Conservation (phyloP, 2,888 invertebrate genomes). For the Ethmia dodecea region DNA sequence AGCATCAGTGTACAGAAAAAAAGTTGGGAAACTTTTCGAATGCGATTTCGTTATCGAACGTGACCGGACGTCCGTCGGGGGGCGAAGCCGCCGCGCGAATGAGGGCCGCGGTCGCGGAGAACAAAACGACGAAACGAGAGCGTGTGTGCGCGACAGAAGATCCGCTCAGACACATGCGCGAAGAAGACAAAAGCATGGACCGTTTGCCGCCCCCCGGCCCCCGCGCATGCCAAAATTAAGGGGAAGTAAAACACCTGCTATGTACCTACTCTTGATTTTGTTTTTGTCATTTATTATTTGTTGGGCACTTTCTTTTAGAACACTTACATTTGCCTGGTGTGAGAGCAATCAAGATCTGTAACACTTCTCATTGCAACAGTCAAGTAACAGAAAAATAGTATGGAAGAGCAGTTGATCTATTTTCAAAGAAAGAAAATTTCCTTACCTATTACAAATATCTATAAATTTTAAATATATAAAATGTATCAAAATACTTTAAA, state of each 20-base stretch:
- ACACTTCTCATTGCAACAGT: not conserved
- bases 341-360: not conserved
- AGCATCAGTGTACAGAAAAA: slow-evolving; percentile 44
- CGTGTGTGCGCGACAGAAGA: slow-evolving; percentile 40
- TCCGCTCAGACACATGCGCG: slow-evolving; percentile 20
- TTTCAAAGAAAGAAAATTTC: too few relatives aligned
- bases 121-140: slow-evolving; percentile 52
- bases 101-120: slow-evolving; percentile 24
- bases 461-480: not conserved
- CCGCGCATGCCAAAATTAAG: slow-evolving; percentile 38
- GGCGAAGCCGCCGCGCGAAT: slow-evolving; percentile 59
- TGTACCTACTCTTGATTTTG: slow-evolving; percentile 2
- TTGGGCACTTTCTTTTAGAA: not conserved
- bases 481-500: slow-evolving; percentile 5
- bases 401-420: too few relatives aligned
- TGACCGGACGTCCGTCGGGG: slow-evolving; percentile 35
- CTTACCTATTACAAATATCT: not conserved
- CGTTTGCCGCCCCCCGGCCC: slow-evolving; percentile 41
- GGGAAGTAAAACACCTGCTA: slow-evolving; percentile 50
- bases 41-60: slow-evolving; percentile 39
- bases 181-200: slow-evolving; percentile 34
- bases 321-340: too few relatives aligned
- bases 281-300: slow-evolving; percentile 2
- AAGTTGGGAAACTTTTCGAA: slow-evolving; percentile 70
- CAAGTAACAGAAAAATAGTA: not conserved